Conservation (phyloP, 2,113 vertebrate species). For the Corythornis madagascariensis region DNA sequence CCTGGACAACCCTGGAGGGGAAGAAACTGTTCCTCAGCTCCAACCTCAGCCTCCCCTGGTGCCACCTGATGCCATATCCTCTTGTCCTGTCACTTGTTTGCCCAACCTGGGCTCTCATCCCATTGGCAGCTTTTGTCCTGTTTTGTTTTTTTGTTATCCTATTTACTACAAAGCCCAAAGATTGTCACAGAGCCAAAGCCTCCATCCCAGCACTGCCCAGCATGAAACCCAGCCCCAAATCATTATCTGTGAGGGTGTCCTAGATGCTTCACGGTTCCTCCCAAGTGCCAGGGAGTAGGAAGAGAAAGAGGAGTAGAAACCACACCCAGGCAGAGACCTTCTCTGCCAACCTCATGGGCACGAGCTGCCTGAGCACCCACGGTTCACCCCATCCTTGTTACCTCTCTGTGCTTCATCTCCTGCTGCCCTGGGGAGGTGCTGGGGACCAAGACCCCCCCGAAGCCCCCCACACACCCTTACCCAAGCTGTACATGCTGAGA, state of each 20-base stretch:
- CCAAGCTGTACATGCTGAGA: conserved; percentile 84
- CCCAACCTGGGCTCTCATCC: no score
- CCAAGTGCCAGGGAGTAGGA: no score
- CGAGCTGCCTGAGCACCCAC: not conserved
- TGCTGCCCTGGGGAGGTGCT: not conserved
- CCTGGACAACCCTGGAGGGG: no score
- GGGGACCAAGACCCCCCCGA: not conserved
- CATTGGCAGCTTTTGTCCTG: no score
- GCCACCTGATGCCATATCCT: no score
- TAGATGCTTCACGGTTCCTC: not conserved
- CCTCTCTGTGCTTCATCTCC: not conserved
- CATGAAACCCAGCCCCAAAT: not conserved
- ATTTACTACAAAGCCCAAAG: no score
- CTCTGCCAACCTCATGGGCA: not conserved
- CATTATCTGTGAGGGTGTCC: no score
- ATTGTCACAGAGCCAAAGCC: not conserved
- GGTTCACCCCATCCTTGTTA: not conserved
- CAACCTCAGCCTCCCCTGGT: no score
- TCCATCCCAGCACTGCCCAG: not conserved
- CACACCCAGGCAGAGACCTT: accelerated
- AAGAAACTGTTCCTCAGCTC: no score
- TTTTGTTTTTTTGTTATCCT: not conserved
- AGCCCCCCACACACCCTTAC: conserved; percentile 47
- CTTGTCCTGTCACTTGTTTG: no score
- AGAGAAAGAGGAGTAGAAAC: not conserved